These are phyloP conservation scores for Bryconaethiops microstoma DNA, from an alignment of 2,797 vertebrate species.

Conservation along the genomic window DNA sequence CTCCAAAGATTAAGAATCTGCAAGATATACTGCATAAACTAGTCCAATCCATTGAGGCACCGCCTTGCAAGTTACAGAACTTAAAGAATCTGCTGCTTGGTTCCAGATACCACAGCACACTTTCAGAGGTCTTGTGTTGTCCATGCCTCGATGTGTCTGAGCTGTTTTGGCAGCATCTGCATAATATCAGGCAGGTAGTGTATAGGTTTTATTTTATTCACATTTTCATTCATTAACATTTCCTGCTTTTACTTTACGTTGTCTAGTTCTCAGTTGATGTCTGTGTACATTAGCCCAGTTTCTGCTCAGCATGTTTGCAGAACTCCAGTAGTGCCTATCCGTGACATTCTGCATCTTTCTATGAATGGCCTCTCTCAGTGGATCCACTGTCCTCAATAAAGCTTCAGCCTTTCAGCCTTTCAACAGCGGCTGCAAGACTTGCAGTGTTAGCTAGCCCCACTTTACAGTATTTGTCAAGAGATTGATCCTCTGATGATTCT, in stretches of 20 bases:
- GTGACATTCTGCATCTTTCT: constrained; percentile 78
- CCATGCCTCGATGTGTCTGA: too few relatives aligned
- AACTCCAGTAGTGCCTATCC: constrained; percentile 69
- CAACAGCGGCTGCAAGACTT: neutral
- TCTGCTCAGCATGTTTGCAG: constrained; percentile 76
- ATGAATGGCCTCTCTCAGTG: constrained; percentile 55
- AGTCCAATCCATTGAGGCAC: too few relatives aligned
- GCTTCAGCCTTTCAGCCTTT: neutral
- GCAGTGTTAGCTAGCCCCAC: neutral
- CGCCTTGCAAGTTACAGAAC: too few relatives aligned
- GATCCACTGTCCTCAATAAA: constrained; percentile 44
- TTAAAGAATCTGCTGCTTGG: too few relatives aligned
- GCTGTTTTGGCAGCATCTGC: too few relatives aligned
- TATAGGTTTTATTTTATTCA: neutral
- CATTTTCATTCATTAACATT: neutral
- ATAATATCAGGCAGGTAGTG: too few relatives aligned
- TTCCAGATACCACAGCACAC: too few relatives aligned
- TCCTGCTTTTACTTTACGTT: neutral
- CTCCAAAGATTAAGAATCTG: too few relatives aligned
- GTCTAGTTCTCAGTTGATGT: constrained; percentile 1
- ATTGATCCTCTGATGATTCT: too few relatives aligned
- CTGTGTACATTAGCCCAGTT: constrained; percentile 27
- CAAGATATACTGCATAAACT: too few relatives aligned
- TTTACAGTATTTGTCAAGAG: neutral
- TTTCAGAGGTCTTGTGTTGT: too few relatives aligned